phyloP scores from a whole-genome alignment of 1,140 invertebrate genomes.

The Eubasilissa regina region DNA sequence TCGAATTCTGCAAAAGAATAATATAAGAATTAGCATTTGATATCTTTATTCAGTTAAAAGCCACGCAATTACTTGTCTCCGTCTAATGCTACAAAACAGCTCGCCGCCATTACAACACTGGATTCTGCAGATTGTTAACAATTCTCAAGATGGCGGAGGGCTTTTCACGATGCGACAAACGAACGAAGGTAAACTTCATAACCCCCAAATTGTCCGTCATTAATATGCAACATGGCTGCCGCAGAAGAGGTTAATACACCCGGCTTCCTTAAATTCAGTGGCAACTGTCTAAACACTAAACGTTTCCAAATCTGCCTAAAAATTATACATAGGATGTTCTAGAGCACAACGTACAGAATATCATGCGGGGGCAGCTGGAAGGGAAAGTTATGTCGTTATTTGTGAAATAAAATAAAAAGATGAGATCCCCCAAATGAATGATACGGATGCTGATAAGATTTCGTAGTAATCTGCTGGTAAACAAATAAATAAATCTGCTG shows the following conservation, averaged over 20 bases:
- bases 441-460: too few relatives aligned
- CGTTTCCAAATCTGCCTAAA: slow-evolving; percentile 27
- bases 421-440: too few relatives aligned
- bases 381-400: too few relatives aligned
- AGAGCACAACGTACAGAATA: too few relatives aligned
- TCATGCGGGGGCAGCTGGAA: too few relatives aligned
- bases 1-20: slow-evolving; percentile 93
- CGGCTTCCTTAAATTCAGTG: slow-evolving; percentile 20
- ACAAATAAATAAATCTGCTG: too few relatives aligned
- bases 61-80: too few relatives aligned
- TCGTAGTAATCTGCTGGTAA: too few relatives aligned
- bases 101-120: too few relatives aligned
- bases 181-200: neutral
- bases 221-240: slow-evolving; percentile 13
- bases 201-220: neutral
- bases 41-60: neutral
- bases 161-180: neutral
- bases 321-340: neutral
- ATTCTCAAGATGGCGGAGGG: neutral
- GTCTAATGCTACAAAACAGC: too few relatives aligned
- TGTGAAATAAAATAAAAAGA: slow-evolving; percentile 22
- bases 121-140: too few relatives aligned
- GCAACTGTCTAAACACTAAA: slow-evolving; percentile 31
- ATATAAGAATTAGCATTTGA: neutral
- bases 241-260: neutral